Evolutionary conservation across 2,113 vertebrate genomes (phyloP).

Genomic region (Sander vitreus): DNA sequence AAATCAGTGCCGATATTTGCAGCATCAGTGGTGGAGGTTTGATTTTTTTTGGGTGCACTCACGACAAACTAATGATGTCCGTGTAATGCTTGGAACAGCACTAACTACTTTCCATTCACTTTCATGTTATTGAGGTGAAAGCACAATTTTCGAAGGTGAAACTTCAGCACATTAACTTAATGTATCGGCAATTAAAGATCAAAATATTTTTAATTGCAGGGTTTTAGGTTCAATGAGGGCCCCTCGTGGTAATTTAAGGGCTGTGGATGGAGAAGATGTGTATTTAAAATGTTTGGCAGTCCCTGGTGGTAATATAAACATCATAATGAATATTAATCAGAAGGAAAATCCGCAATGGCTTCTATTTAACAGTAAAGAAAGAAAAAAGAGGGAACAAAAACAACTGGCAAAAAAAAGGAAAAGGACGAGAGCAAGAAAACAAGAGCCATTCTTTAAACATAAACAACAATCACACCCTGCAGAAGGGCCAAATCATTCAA

Average conservation of each 20-base stretch:
- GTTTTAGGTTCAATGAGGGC: neutral
- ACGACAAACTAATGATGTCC: neutral
- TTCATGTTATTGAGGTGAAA: neutral
- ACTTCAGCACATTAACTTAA: neutral
- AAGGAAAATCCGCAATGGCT: neutral
- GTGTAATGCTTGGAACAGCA: neutral
- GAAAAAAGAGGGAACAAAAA: neutral
- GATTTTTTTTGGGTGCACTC: too few species aligned
- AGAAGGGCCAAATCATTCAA: neutral
- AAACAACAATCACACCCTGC: too few species aligned
- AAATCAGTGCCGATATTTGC: too few species aligned
- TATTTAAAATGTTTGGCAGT: slow-evolving; percentile 12
- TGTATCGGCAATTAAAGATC: neutral
- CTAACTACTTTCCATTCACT: neutral
- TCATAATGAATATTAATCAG: slow-evolving; percentile 30
- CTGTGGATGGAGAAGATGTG: neutral
- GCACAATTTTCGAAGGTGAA: neutral
- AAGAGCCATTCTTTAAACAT: neutral
- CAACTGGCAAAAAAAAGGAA: neutral
- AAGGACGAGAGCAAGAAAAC: neutral
- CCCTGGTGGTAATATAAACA: slow-evolving; percentile 17
- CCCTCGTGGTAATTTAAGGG: neutral
- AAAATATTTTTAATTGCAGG: slow-evolving; percentile 7
- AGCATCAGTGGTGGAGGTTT: too few species aligned
- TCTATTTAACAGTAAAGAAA: slow-evolving; percentile 1